phyloP scores from a whole-genome alignment of 37 sponge, comb jelly and placozoan genomes.

The Crambe crambe region DNA sequence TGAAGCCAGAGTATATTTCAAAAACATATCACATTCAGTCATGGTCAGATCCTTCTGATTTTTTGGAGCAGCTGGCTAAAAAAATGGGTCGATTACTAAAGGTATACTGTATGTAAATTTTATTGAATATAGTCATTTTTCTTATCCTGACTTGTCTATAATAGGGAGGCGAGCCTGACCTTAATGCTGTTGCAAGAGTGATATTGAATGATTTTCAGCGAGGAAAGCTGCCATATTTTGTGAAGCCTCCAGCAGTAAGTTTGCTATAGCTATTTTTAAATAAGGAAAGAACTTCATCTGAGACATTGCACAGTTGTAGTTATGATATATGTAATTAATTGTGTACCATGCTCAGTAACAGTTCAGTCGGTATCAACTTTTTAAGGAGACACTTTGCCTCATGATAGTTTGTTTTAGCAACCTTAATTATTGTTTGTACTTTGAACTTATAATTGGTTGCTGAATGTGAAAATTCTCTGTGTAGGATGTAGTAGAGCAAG shows the following conservation, averaged over 20 bases:
- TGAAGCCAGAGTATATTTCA: constrained; percentile 79
- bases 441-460: no score
- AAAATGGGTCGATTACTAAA: constrained; percentile 87
- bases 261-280: constrained; percentile 18
- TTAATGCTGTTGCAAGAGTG: constrained; percentile 88
- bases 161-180: constrained; percentile 93
- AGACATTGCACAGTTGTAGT: no score
- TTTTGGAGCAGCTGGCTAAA: constrained; percentile 79
- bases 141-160: background rate
- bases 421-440: no score
- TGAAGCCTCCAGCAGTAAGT: no score
- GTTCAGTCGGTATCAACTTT: no score
- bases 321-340: no score
- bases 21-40: constrained; percentile 79
- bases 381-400: no score
- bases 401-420: no score
- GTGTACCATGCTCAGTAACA: no score
- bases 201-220: constrained; percentile 96
- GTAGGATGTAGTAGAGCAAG: no score
- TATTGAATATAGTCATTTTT: background rate
- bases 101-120: constrained; percentile 21
- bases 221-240: constrained; percentile 97
- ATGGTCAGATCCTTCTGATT: constrained; percentile 85
- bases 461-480: no score
- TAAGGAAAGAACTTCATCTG: no score